phyloP scores from a whole-genome alignment of 2,113 vertebrate genomes.

The Melospiza melodia region DNA sequence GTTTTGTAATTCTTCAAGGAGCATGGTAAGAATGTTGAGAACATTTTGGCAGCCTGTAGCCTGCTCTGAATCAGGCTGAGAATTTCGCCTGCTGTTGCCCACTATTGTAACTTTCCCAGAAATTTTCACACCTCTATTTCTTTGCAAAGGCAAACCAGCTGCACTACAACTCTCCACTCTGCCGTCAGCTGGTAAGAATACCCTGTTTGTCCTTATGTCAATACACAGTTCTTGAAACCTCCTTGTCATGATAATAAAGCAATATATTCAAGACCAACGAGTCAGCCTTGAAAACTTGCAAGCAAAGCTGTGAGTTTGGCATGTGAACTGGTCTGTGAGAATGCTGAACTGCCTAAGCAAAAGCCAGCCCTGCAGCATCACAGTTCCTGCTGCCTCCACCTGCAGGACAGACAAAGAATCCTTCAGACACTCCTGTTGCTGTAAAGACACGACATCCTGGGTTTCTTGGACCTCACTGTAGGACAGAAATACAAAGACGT shows the following conservation, averaged over 20 bases:
- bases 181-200: neutral
- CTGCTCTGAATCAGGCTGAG: neutral
- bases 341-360: neutral
- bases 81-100: neutral
- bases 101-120: neutral
- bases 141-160: slow-evolving; percentile 5
- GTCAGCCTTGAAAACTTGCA: neutral
- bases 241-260: neutral
- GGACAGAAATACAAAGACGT: neutral
- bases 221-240: neutral
- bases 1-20: neutral
- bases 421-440: neutral
- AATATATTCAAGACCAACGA: neutral
- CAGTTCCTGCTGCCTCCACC: neutral
- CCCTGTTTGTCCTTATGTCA: neutral
- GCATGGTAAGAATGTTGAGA: neutral
- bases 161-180: neutral
- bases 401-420: neutral
- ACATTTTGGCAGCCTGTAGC: neutral
- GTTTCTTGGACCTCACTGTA: neutral
- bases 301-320: neutral
- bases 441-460: neutral
- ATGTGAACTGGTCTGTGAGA: neutral
- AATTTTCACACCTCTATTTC: neutral
- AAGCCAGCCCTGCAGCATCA: neutral